Percentiles rank a stretch among this genome's conserved stretches.
Conservation (phyloP, 2,113 vertebrate species). For the Empidonax traillii region DNA sequence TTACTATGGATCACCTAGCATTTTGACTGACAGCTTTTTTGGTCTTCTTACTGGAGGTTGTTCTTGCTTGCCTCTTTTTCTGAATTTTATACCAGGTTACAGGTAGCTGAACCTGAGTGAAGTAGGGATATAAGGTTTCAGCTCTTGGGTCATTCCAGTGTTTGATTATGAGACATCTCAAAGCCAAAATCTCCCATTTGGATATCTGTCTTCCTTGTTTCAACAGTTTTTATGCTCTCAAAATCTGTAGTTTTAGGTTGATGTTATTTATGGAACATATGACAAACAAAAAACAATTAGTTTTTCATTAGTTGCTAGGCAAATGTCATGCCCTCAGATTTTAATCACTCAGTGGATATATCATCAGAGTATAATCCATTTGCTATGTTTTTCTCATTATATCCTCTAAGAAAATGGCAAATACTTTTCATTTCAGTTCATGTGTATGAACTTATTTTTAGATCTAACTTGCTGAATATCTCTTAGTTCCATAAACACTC, state of each 20-base stretch:
- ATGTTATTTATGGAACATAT: neutral
- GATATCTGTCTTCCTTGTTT: neutral
- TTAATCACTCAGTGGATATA: conserved; percentile 29
- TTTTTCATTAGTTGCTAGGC: conserved; percentile 23
- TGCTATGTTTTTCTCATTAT: neutral
- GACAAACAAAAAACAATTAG: conserved; percentile 13
- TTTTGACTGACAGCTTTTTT: neutral
- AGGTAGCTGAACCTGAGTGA: neutral
- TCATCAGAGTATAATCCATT: neutral
- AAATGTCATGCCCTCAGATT: conserved; percentile 14
- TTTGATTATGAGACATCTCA: neutral
- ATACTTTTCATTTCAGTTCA: neutral
- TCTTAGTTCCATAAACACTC: neutral
- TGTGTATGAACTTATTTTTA: neutral
- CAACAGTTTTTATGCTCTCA: neutral
- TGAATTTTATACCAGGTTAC: neutral
- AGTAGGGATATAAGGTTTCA: neutral
- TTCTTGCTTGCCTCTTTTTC: neutral
- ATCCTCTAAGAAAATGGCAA: neutral
- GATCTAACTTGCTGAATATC: neutral
- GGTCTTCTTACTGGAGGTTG: neutral
- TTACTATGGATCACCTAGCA: neutral
- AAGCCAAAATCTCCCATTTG: neutral
- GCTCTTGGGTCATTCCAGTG: neutral
- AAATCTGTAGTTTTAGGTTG: neutral